Evolutionary conservation across 1,140 invertebrate species (phyloP), one percentile per base, ranked within the genome.

Genomic region (Monochamus saltuarius): DNA sequence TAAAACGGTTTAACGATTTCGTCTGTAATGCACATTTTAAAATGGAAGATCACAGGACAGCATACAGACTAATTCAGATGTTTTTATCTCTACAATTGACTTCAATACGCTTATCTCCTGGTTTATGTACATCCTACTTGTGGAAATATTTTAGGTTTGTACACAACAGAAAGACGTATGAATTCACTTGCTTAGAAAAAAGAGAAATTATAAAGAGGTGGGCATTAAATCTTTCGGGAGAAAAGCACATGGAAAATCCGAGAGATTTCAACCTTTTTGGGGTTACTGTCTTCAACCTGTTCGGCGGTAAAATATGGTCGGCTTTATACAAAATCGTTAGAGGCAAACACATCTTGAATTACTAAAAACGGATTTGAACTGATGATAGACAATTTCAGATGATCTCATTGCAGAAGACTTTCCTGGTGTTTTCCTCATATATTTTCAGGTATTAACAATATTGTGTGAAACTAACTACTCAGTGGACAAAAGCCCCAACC

Each of bases 111-210:
- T n/a, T n/a, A n/a, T n/a, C n/a, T n/a, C n/a, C n/a, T n/a, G n/a
- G n/a, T n/a, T n/a, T n/a, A n/a, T n/a, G n/a, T n/a, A n/a, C n/a
- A n/a, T n/a, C n/a, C n/a, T n/a, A n/a, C n/a, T n/a, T n/a, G n/a
- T n/a, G 60, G 50, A 66, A 65, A 61, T 67, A 59, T 50, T 59
- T 68, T 4, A 38, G 63, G 29, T 65, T 67, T 34, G 19, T 16
- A 16, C 66, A 62, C 46, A 7, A 55, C 35, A 54, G 35, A 49
- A 63, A 58, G 47, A 29, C 54, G 10, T 61, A 61, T 56, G 16
- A 64, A 36, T 64, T 64, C 52, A 51, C 14, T 37, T 46, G 42
- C 29, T 19, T 64, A 8, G 51, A 46, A 4, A 64, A 64, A 60
- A 42, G 38, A 1, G 10, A 14, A 10, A 59, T 16, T 38, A 60